Base-by-base conservation (phyloP, 1,140 invertebrate species). In the Drosophila lowei region DNA sequence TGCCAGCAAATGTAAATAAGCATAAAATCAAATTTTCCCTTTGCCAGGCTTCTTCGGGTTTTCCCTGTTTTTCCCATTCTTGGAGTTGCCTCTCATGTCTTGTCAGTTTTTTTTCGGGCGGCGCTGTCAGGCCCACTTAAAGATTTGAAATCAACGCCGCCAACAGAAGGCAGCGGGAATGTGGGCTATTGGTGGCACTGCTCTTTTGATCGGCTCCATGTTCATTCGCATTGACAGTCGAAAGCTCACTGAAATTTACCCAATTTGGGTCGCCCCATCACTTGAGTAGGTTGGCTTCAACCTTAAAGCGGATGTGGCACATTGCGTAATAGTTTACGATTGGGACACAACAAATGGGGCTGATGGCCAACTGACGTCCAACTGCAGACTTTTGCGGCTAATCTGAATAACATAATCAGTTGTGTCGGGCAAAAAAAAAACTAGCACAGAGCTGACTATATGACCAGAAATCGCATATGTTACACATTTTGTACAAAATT, bases 1-100 rank as follows among this genome's bases (percentile, higher is more conserved):
- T 52, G 34, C 53, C 48, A 18, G 48, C 48, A 58, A 74, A 86
- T 86, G 72, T 85, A 86, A 85, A 85, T 85, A 86, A 86, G 80
- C 72, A 76, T 80, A 77, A 86, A 86, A 85, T 86, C 72, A 77
- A 84, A 84, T 84, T 80, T 66, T 85, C 52, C 43, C 56, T 53
- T 57, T 74, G 70, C 55, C 30, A 13, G 50, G 28, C 55, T 42
- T 68, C 58, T 50, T 67, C 25, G 47, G 38, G 43, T 50, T 54
- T 7, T 43, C 42, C 34, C 41, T 21, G 42, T 15, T 34, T 42
- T 49, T 21, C 50, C 30, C 18, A 44, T 56, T 23, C 23, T 13
- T 13, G 11, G 9, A 9, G 7, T 6, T 41, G 18, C 43, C 54
- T 53, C 57, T 62, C 49, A 43, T 70, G 73, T 63, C 77, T 55